Conservation (phyloP, 1,140 invertebrate species). For the Conus betulinus region DNA sequence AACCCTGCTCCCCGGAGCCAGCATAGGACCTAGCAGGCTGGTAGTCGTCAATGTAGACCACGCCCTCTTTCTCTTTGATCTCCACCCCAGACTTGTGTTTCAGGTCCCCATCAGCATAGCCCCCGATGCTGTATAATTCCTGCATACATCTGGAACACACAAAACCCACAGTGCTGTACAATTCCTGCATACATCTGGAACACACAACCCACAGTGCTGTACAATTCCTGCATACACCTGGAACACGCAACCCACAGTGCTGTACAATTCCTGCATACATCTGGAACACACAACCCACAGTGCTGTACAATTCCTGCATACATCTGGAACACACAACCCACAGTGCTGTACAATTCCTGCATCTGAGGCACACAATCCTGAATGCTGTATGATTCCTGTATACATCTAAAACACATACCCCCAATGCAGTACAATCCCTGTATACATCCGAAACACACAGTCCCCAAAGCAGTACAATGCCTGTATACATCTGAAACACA, state of each 20-base stretch:
- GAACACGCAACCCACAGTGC: too few species aligned
- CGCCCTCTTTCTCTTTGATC: constrained; percentile 49
- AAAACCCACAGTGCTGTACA: too few species aligned
- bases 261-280: too few species aligned
- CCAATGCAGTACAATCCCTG: not conserved
- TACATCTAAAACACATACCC: not conserved
- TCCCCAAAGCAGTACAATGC: too few species aligned
- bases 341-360: too few species aligned
- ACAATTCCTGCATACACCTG: too few species aligned
- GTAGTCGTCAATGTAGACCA: constrained; percentile 63
- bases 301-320: too few species aligned
- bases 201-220: not conserved
- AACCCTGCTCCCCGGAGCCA: too few species aligned
- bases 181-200: not conserved
- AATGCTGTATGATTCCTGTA: not conserved
- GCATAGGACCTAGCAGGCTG: not conserved
- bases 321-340: too few species aligned
- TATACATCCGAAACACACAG: too few species aligned
- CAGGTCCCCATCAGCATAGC: constrained; percentile 52
- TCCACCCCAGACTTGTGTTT: constrained; percentile 42
- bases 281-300: too few species aligned
- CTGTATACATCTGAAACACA: too few species aligned
- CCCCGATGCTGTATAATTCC: constrained; percentile 56
- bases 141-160: constrained; percentile 48
- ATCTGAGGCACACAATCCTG: not conserved